Percentiles rank a stretch among this genome's conserved stretches.
These are phyloP conservation scores for Penaeus indicus DNA, from an alignment of 1,140 invertebrate genomes.

Conservation along the genomic window DNA sequence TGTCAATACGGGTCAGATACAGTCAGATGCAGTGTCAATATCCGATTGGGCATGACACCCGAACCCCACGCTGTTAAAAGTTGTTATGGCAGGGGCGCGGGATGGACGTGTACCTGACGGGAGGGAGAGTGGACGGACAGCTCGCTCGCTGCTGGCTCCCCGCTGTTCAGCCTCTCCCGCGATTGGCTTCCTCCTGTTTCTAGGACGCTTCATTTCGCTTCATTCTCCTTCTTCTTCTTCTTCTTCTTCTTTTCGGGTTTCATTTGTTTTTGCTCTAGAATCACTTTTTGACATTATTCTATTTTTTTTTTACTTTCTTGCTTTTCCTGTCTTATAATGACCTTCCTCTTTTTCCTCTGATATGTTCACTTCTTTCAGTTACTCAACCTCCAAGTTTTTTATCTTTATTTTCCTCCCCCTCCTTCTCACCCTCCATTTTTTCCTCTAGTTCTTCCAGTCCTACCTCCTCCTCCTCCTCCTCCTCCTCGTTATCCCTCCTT, in stretches of 20 bases:
- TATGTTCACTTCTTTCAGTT: neutral
- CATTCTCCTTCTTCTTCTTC: neutral
- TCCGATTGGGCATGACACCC: too few species aligned
- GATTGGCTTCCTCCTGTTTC: neutral
- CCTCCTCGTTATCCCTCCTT: neutral
- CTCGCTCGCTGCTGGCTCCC: neutral
- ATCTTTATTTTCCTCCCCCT: neutral
- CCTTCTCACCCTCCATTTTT: neutral
- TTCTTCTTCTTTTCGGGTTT: neutral
- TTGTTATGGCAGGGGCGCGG: too few species aligned
- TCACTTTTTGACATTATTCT: too few species aligned
- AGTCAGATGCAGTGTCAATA: too few species aligned
- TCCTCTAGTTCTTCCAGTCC: neutral
- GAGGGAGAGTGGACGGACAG: neutral
- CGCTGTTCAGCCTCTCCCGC: neutral
- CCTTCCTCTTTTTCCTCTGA: neutral
- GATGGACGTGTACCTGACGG: neutral
- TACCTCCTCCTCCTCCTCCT: neutral
- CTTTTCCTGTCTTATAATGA: neutral
- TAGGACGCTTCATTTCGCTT: neutral
- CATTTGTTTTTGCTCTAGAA: neutral
- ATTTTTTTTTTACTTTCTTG: neutral
- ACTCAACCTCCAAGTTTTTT: neutral
- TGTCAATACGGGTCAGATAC: too few species aligned
- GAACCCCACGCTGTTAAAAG: too few species aligned